Conservation (phyloP, 1,140 invertebrate species). For the Zophobas atratus region DNA sequence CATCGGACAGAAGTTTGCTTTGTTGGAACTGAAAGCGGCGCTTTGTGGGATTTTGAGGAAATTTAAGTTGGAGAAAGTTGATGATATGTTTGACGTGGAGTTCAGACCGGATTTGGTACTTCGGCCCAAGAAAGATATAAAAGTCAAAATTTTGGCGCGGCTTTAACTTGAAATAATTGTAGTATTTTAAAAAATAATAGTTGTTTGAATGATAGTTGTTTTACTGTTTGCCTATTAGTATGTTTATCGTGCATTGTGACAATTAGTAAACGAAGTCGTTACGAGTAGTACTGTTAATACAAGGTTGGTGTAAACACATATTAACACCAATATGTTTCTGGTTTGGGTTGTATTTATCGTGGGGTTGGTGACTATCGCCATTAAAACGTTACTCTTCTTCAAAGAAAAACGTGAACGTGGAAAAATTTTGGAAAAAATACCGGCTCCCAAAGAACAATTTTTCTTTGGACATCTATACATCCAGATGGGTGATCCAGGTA, state of each 20-base stretch:
- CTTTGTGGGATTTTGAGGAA: constrained; percentile 70
- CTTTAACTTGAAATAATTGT: neutral
- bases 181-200: neutral
- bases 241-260: no score
- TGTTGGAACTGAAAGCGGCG: constrained; percentile 72
- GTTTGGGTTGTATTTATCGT: no score
- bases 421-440: constrained; percentile 1
- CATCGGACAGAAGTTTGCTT: constrained; percentile 74
- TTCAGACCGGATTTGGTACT: constrained; percentile 44
- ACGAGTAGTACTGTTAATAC: no score
- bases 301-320: no score
- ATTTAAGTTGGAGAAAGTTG: constrained; percentile 60
- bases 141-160: constrained; percentile 31
- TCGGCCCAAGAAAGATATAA: constrained; percentile 27
- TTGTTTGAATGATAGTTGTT: neutral
- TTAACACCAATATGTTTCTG: no score
- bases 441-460: neutral
- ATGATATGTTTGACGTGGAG: constrained; percentile 13
- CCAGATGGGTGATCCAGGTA: neutral
- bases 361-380: no score
- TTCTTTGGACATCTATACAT: constrained; percentile 6
- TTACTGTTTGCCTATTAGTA: no score
- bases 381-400: no score
- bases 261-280: no score
- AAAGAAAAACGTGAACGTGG: neutral